Evolutionary conservation across 2,797 vertebrate genomes (phyloP).

Genomic region (Lateolabrax maculatus): DNA sequence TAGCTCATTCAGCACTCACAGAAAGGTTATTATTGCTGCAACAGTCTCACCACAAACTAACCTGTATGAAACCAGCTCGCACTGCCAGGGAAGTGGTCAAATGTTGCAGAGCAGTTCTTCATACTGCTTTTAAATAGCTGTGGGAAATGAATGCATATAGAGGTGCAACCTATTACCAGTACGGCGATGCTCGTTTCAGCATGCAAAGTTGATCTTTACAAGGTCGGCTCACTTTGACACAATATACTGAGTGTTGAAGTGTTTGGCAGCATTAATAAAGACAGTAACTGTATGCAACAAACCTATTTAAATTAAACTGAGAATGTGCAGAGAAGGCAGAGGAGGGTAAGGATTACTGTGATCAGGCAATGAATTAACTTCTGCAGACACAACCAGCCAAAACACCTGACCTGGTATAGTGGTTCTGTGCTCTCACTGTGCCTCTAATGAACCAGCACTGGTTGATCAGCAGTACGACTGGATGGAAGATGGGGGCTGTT

Average conservation of each 20-base stretch:
- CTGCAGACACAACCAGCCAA: neutral
- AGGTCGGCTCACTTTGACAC: neutral
- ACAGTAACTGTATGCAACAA: neutral
- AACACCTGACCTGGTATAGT: slow-evolving; percentile 5
- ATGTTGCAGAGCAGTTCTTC: slow-evolving; percentile 13
- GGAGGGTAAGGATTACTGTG: neutral
- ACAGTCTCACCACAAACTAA: slow-evolving; percentile 49
- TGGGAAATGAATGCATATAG: slow-evolving; percentile 24
- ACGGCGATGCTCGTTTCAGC: neutral
- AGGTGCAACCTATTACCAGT: neutral
- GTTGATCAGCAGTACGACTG: slow-evolving; percentile 13
- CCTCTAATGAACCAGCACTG: slow-evolving; percentile 1
- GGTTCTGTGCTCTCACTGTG: slow-evolving; percentile 1
- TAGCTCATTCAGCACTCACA: slow-evolving; percentile 62
- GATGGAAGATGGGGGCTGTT: slow-evolving; percentile 13
- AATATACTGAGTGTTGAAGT: neutral
- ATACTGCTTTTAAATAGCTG: slow-evolving; percentile 40
- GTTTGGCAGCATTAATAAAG: neutral
- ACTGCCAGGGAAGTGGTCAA: slow-evolving; percentile 44
- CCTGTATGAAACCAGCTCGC: slow-evolving; percentile 34
- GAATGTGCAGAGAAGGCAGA: neutral
- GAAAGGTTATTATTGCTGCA: slow-evolving; percentile 62
- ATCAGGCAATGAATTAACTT: neutral
- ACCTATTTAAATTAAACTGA: slow-evolving; percentile 1
- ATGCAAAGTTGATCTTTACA: slow-evolving; percentile 11